Base-by-base conservation (phyloP, 2,797 vertebrate species). In the Lacerta bilineata region DNA sequence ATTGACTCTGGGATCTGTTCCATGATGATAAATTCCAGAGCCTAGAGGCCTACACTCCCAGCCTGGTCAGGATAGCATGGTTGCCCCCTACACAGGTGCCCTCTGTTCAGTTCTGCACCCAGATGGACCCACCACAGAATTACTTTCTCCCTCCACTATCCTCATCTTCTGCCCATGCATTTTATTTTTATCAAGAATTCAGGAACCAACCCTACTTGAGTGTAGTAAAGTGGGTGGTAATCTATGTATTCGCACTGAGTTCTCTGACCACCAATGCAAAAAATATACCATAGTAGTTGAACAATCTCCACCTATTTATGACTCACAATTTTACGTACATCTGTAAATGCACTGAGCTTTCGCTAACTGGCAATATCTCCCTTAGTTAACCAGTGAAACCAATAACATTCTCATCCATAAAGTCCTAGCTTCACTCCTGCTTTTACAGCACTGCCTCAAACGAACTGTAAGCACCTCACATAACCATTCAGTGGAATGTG, bases 221-320 rank as follows among this genome's bases (percentile, higher is more conserved):
- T 4, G 50, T 29, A 84, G n/a, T 29, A 17, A 36, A 72, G 33
- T 33, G n/a, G 61, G 17, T 64, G 9, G 36, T 50, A n/a, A 79
- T 5, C 39, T 69, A 69, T 83, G 41, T n/a, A 46, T 71, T 84
- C 50, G 3, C 20, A 77, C 5, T 15, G 11, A 59, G 43, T 61
- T 84, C 90, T 71, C 87, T 86, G 85, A 91, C 90, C 86, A 89
- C 81, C 88, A 91, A 88, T 93, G 92, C 92, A 90, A 96, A 64
- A 94, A 36, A 33, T 94, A 91, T 92, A 93, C 91, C 71, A 0
- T 91, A 91, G 93, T 91, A 91, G 94, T 93, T 92, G 94, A 95
- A 93, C 87, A 93, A 90, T 94, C 90, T 46, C 61, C 8, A 0
- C 80, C 90, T 90, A 87, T 95, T 92, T 88, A 90, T 91, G 84